Percentiles rank a stretch among this genome's conserved stretches.
phyloP scores from a whole-genome alignment of 2,113 vertebrate genomes.

The Gopherus flavomarginatus region DNA sequence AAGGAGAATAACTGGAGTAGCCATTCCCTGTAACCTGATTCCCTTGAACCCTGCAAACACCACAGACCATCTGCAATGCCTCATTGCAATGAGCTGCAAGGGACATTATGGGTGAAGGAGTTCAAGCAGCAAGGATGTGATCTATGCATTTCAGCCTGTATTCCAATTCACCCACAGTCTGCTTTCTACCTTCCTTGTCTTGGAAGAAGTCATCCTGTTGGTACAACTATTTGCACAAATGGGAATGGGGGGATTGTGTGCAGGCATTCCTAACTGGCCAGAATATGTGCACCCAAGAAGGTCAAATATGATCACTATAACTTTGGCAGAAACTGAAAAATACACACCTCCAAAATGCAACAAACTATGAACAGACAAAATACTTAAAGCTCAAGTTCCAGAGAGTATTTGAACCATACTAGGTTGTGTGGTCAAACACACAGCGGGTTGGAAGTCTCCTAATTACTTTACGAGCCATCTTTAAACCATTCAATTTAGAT shows the following conservation, averaged over 20 bases:
- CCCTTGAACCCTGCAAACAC: not conserved
- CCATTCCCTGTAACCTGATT: not conserved
- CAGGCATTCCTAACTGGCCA: constrained; percentile 36
- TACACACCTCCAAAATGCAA: not conserved
- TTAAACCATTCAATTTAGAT: constrained; percentile 61
- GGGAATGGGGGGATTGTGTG: constrained; percentile 19
- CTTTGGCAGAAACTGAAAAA: constrained; percentile 29
- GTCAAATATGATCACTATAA: not conserved
- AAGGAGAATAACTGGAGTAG: not conserved
- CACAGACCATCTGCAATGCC: not conserved
- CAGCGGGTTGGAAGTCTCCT: constrained; percentile 53
- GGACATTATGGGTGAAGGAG: not conserved
- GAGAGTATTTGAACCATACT: constrained; percentile 17
- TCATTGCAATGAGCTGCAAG: not conserved
- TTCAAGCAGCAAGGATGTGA: not conserved
- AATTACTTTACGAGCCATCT: constrained; percentile 66
- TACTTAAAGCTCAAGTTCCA: constrained; percentile 10
- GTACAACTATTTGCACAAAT: not conserved
- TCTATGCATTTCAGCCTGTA: constrained; percentile 6
- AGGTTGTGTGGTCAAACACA: constrained; percentile 29
- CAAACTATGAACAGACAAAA: not conserved
- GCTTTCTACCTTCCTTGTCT: not conserved
- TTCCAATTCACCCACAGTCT: not conserved
- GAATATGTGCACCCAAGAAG: not conserved
- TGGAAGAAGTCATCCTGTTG: not conserved